Evolutionary conservation across 2,888 invertebrate genomes (phyloP).

Genomic region (Apamea monoglypha): DNA sequence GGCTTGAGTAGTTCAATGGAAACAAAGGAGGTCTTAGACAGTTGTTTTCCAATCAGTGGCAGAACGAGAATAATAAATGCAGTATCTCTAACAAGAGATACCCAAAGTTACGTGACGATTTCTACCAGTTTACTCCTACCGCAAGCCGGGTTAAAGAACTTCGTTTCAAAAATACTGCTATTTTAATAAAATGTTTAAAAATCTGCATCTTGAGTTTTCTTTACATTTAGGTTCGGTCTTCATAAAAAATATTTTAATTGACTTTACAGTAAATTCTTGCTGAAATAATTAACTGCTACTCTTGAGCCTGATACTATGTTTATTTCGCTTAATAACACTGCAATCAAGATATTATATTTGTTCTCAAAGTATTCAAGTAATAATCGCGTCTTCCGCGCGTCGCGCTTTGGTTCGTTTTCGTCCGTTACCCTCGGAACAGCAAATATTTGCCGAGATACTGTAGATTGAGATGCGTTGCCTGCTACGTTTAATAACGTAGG

Average conservation of each 20-base stretch:
- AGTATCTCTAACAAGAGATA: background rate
- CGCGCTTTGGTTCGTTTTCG: constrained; percentile 73
- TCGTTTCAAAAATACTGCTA: too few species aligned
- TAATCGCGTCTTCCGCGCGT: constrained; percentile 73
- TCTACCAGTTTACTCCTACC: too few species aligned
- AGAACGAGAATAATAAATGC: constrained; percentile 1
- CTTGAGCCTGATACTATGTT: background rate
- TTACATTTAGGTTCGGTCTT: background rate
- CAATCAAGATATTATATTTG: constrained; percentile 68
- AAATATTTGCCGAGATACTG: constrained; percentile 77
- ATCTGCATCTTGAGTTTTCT: background rate
- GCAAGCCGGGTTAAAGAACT: too few species aligned
- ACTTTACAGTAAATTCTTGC: background rate
- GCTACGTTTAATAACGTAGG: constrained; percentile 75
- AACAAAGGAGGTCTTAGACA: background rate
- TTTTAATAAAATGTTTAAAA: too few species aligned
- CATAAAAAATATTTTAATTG: background rate
- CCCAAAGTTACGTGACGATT: background rate
- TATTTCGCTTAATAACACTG: constrained; percentile 37
- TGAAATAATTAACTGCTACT: constrained; percentile 15
- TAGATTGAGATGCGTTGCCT: constrained; percentile 74
- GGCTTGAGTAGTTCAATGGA: background rate
- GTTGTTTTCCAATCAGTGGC: background rate
- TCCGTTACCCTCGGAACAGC: constrained; percentile 69
- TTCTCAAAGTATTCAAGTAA: constrained; percentile 72